Evolutionary conservation across 2,888 invertebrate species (phyloP), one percentile per base, ranked within the genome.

Genomic region (Drosophila greeni): DNA sequence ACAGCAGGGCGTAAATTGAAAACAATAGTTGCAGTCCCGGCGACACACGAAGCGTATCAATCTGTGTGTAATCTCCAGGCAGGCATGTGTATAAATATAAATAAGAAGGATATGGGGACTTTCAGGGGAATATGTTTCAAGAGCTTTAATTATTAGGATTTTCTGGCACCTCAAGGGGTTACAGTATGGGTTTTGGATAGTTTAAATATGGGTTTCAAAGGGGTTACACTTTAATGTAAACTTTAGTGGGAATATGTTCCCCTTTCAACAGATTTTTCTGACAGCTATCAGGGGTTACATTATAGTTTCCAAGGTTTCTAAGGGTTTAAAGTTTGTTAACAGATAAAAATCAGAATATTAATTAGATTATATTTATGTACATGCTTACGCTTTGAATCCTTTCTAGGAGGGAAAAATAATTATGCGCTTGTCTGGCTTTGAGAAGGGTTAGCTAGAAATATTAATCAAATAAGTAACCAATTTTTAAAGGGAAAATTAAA

Each of bases 1-100:
- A 57, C 66, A 75, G 65, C 68, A 62, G 68, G 76, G 56, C 36
- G 59, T 60, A 66, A 67, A 61, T 62, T 73, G 68, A 57, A 59
- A 73, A 68, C 71, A 71, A 75, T 75, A 69, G 60, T 72, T 58
- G 47, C 53, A 66, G 55, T 62, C 59, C 52, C 37, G 60, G 59
- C 66, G 64, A 70, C 69, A 70, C 68, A 62, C 48, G 64, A 70
- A 70, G 56, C 48, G 55, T 64, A 53, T 69, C 55, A 64, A 64
- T 70, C 65, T 53, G 69, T 52, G 43, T 70, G 62, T 49, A 60
- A 62, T 61, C 49, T 61, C 49, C 49, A 8, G 42, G 36, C 42
- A 31, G 20, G 31, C 45, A 18, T 39, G 48, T 57, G 31, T 42
- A 43, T 56, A 39, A 47, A 53, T 39, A 66, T 55, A 66, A 43